Base-by-base conservation (phyloP, 2,113 vertebrate genomes). In the Cavia aperea region DNA sequence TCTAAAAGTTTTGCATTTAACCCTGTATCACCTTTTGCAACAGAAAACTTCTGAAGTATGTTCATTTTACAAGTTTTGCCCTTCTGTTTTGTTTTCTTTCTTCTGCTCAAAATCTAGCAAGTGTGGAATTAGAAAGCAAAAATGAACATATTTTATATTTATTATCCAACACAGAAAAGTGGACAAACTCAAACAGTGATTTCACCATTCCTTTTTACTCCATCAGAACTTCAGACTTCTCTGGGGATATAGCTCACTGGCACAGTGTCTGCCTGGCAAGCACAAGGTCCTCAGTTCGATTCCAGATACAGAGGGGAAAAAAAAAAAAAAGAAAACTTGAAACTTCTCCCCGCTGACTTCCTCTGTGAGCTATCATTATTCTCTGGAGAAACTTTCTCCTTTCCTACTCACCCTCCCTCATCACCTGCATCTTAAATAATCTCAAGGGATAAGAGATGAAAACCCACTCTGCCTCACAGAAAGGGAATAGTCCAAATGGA, bases 1-100 rank as follows among this genome's bases (percentile, higher is more conserved):
- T 86, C 4, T 60, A 36, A 90, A 31, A 33, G 2, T 3, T 13
- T 36, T 1, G 5, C 18, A 7, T 68, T 78, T 84, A 24, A 4
- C 16, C 18, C 87, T 16, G 0, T 7, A 14, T 79, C 39, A 13
- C 0, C 2, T 33, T 36, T 0, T 33, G 19, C 19, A 16, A 10
- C 3, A 77, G 54, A 73, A 0, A 56, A 43, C 1, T 39, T 73
- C 65, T 58, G 23, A 36, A 11, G 36, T 68, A 78, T 54, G 33
- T 77, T 21, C 14, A 10, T 39, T 78, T 96, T 72, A 31, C 21
- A 43, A 86, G 9, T 7, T 4, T 33, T 82, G 46, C 9, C 66
- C 7, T 58, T 66, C 15, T 63, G 26, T 68, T 65, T 21, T 19
- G 5, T 39, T 51, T 66, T 33, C 2, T 18, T 7, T 43, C 21